Base-by-base conservation (phyloP, 53 echinoderm and acorn worm species). In the Patiria pectinifera region DNA sequence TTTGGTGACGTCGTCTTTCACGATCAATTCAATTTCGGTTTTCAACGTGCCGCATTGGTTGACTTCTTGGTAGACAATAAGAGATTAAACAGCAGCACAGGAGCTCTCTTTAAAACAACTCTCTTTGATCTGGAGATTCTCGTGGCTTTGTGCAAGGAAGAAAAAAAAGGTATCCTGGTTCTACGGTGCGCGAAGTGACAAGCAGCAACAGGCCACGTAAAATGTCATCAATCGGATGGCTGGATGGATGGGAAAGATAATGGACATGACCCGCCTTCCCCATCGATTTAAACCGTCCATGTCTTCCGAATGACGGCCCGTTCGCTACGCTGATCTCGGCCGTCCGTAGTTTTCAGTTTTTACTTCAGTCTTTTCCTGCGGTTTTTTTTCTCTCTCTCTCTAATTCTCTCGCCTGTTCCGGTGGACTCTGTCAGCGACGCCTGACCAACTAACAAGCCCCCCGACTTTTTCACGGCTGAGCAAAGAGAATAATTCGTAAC, bases 391-490 rank as follows among this genome's bases (percentile, higher is more conserved):
- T 69, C 47, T 11, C 63, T 19, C 16, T 35, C 8, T 86, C 26
- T 58, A 21, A 22, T 69, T 45, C 45, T 46, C 70, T 22, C 84
- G 11, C 47, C 59, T 60, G 21, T 35, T 85, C 69, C 71, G 16
- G 46, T 45, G 44, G 15, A 62, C 4, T 14, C 62, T 89, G 63
- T 80, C 79, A 62, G 71, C 83, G 60, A 59, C 44, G 83, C 91
- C 83, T 91, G 83, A 83, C 83, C 87, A 87, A 87, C 87, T 87
- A 87, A 87, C 77, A 87, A 87, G 78, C 59, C 87, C 87, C 77
- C 12, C 23, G 78, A 77, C 35, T 87, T 85, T 53, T 53, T 87
- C 78, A 87, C 87, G 87, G 76, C 26, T 87, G 87, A 87, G 59
- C 60, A 87, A 78, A 87, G 60, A 59, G 78, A 78, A 61, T 87